These are phyloP conservation scores for Semaprochilodus insignis DNA, from an alignment of 2,797 vertebrate species.

Conservation along the genomic window DNA sequence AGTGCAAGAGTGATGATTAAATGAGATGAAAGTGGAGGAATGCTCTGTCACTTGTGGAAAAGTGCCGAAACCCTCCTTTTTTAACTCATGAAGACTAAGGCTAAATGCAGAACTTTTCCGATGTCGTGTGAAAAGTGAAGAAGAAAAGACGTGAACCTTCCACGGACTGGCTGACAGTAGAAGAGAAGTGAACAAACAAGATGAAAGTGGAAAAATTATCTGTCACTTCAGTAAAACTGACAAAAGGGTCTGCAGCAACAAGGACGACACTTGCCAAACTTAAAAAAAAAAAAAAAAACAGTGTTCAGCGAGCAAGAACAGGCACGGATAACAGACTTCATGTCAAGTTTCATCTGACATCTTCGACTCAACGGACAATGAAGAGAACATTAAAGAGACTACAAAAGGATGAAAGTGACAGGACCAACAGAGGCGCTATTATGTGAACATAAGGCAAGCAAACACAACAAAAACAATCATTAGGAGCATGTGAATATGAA, in stretches of 20 bases:
- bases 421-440: constrained; percentile 80
- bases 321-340: constrained; percentile 34
- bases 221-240: constrained; percentile 47
- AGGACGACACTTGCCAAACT: constrained; percentile 31
- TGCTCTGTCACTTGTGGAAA: constrained; percentile 36
- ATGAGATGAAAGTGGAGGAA: constrained; percentile 37
- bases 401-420: constrained; percentile 79
- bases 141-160: neutral
- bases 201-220: constrained; percentile 36
- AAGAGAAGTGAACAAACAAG: constrained; percentile 42
- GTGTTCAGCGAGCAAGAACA: constrained; percentile 7
- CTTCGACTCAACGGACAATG: constrained; percentile 46
- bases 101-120: neutral
- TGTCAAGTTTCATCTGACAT: constrained; percentile 51
- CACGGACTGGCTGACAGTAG: constrained; percentile 23
- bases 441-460: constrained; percentile 61
- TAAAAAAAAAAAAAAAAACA: neutral
- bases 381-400: constrained; percentile 43
- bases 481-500: constrained; percentile 87
- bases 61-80: constrained; percentile 13
- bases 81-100: neutral
- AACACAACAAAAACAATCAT: constrained; percentile 83
- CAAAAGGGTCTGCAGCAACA: constrained; percentile 33
- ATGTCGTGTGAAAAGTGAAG: neutral
- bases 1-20: constrained; percentile 43